phyloP scores from a whole-genome alignment of 2,797 vertebrate species.

The Leptatherina wallacei region DNA sequence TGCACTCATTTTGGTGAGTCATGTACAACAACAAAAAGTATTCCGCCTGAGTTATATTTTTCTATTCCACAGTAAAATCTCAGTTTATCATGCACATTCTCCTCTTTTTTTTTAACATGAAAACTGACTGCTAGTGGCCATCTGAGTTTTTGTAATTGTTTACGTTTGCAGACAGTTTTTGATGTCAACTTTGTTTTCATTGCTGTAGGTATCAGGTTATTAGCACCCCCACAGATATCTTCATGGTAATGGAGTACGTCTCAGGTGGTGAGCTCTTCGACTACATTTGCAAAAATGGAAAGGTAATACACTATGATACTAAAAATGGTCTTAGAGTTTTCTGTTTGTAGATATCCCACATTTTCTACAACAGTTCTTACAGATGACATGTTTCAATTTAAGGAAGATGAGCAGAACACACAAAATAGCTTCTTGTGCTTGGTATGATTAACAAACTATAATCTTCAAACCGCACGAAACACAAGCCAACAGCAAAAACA shows the following conservation, averaged over 20 bases:
- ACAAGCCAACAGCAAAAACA: slow-evolving; percentile 11
- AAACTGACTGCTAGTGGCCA: not conserved
- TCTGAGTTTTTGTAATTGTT: slow-evolving; percentile 8
- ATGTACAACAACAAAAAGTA: not conserved
- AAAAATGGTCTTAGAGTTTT: not conserved
- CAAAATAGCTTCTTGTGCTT: slow-evolving; percentile 13
- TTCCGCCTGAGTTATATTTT: not conserved
- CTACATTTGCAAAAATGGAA: slow-evolving; percentile 99
- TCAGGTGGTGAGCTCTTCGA: slow-evolving; percentile 98
- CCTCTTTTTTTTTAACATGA: not conserved
- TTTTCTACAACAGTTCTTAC: not conserved
- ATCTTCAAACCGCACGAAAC: slow-evolving; percentile 21
- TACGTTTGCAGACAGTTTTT: not conserved
- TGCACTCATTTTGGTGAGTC: not conserved
- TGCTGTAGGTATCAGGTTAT: slow-evolving; percentile 96
- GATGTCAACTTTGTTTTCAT: slow-evolving; percentile 24
- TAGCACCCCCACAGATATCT: slow-evolving; percentile 98
- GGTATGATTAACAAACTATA: slow-evolving; percentile 9
- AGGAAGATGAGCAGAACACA: slow-evolving; percentile 5
- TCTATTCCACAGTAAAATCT: not conserved
- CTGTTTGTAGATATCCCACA: not conserved
- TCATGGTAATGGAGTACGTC: slow-evolving; percentile 99
- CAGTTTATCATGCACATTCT: not conserved
- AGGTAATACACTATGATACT: slow-evolving; percentile 81
- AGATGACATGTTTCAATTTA: not conserved